Evolutionary conservation across 2,113 vertebrate species (phyloP).

Genomic region (Nymphicus hollandicus): DNA sequence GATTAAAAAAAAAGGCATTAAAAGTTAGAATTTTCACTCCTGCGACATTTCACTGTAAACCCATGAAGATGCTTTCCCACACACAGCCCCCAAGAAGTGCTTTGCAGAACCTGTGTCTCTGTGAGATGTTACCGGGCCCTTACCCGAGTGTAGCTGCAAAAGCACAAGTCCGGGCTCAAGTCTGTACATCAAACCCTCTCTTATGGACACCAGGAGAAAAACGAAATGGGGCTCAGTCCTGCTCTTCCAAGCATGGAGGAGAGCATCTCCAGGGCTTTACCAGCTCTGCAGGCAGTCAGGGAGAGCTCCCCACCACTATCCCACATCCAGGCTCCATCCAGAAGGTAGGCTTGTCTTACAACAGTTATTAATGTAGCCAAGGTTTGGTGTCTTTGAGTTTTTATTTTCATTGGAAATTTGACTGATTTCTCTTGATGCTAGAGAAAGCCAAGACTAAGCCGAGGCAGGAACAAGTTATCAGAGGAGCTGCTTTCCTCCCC

Average conservation of each 20-base stretch:
- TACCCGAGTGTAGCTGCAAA: background rate
- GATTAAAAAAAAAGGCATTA: background rate
- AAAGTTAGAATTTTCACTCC: background rate
- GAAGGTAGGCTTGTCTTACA: background rate
- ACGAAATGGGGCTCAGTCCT: fast-evolving
- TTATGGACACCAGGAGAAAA: background rate
- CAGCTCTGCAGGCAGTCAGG: background rate
- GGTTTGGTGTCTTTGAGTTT: background rate
- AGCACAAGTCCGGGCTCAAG: background rate
- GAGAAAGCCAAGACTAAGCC: background rate
- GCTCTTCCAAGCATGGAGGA: fast-evolving
- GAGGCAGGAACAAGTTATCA: background rate
- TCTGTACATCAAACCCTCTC: background rate
- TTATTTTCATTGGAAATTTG: background rate
- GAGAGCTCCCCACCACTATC: background rate
- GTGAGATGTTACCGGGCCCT: background rate
- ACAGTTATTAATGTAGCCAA: background rate
- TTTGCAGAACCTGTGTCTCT: background rate
- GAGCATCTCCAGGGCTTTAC: background rate
- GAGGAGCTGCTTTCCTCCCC: background rate
- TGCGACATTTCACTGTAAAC: background rate
- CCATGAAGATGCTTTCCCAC: background rate
- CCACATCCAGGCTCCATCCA: background rate
- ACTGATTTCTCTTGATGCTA: background rate
- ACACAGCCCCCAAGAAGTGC: background rate